Evolutionary conservation across 2,797 vertebrate genomes (phyloP).

Genomic region (Poecilia velifera): DNA sequence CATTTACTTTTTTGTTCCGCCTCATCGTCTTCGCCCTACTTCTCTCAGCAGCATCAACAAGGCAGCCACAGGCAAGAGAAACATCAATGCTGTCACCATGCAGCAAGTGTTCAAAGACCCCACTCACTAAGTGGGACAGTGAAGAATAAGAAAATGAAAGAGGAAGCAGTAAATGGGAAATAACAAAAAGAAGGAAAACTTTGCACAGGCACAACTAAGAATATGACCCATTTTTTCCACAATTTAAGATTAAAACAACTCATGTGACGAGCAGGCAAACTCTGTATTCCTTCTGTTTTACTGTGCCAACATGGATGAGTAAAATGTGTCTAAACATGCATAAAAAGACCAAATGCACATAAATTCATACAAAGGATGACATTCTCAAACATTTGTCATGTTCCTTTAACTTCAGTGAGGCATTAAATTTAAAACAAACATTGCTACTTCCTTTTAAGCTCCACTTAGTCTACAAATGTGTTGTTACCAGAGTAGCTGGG

Average conservation of each 20-base stretch:
- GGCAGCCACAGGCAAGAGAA: neutral
- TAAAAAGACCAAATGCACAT: neutral
- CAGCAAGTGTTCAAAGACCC: conserved; percentile 13
- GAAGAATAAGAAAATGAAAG: neutral
- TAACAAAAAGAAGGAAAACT: neutral
- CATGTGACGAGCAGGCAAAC: neutral
- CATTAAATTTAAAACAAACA: neutral
- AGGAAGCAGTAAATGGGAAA: neutral
- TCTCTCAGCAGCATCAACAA: conserved; percentile 13
- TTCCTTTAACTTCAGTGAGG: neutral
- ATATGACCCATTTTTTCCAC: neutral
- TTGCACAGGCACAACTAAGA: neutral
- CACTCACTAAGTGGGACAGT: neutral
- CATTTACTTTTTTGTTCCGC: neutral
- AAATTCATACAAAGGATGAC: neutral
- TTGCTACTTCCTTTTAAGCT: neutral
- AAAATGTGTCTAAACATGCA: neutral
- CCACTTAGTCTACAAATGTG: neutral
- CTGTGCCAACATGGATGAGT: neutral
- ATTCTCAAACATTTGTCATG: neutral
- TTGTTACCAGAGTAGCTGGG: neutral
- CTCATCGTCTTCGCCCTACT: neutral
- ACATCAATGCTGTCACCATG: conserved; percentile 7
- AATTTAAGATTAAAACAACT: neutral
- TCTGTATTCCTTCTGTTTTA: neutral